Conservation (phyloP, 2,888 invertebrate species). For the Megaustenia siamemsis region DNA sequence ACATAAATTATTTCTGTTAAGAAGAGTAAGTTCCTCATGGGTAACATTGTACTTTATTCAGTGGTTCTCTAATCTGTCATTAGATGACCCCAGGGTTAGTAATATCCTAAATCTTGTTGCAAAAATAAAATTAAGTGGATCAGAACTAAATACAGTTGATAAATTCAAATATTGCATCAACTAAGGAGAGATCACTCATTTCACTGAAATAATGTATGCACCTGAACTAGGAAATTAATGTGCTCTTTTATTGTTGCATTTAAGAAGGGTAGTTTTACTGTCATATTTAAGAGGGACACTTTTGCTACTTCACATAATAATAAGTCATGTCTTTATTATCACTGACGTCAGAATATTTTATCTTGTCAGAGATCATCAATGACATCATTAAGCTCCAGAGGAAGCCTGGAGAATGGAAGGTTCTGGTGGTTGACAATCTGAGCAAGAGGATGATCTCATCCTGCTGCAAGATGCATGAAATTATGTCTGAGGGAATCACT, state of each 20-base stretch:
- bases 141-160: no score
- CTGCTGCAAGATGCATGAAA: slow-evolving; percentile 99
- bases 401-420: slow-evolving; percentile 92
- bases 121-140: no score
- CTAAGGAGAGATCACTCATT: background rate
- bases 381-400: slow-evolving; percentile 96
- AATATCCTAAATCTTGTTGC: no score
- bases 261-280: background rate
- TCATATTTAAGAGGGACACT: background rate
- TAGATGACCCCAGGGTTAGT: no score
- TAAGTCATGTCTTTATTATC: no score
- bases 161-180: no score
- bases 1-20: no score
- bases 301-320: no score
- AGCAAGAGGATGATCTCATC: slow-evolving; percentile 99
- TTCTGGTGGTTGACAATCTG: slow-evolving; percentile 98
- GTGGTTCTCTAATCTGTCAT: no score
- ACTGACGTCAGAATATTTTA: slow-evolving; percentile 24
- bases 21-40: no score
- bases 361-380: slow-evolving; percentile 93
- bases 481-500: slow-evolving; percentile 98
- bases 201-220: background rate
- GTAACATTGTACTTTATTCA: no score
- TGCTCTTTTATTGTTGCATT: background rate
- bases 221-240: no score